A percentile compares a stretch with the other conserved stretches of the same genome.
phyloP scores from a whole-genome alignment of 2,888 invertebrate species.

The Andrena fulva region DNA sequence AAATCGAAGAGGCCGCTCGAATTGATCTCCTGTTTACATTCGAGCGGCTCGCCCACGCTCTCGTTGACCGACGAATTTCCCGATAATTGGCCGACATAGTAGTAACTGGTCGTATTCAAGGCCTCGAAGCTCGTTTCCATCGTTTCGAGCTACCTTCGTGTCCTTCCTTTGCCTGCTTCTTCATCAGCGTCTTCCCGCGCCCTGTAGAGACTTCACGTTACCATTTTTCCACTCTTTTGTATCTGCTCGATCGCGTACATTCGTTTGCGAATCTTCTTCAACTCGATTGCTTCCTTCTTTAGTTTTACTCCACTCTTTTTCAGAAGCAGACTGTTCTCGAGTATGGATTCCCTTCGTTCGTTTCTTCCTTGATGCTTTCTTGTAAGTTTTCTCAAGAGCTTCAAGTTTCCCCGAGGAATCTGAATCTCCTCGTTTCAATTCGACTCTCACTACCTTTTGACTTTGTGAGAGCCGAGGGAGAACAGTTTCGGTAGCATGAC shows the following conservation, averaged over 20 bases:
- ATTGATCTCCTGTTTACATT: conserved; percentile 65
- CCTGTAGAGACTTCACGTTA: conserved; percentile 51
- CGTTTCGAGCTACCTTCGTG: conserved; percentile 48
- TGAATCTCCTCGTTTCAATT: neutral
- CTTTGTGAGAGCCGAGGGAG: conserved; percentile 36
- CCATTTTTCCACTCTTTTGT: conserved; percentile 38
- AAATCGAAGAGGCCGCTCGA: conserved; percentile 89
- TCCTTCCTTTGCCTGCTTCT: conserved; percentile 22
- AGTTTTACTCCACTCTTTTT: too few species aligned
- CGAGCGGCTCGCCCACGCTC: conserved; percentile 48
- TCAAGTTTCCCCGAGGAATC: neutral
- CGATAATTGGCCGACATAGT: conserved; percentile 51
- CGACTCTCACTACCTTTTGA: conserved; percentile 50
- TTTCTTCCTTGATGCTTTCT: neutral
- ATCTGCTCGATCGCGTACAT: neutral
- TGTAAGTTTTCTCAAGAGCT: neutral
- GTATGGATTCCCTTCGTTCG: neutral
- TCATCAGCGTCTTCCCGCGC: conserved; percentile 37
- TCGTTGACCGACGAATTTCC: conserved; percentile 44
- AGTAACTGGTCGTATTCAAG: conserved; percentile 54
- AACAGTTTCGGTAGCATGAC: conserved; percentile 43
- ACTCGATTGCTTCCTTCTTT: neutral
- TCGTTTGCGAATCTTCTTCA: neutral
- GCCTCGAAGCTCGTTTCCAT: conserved; percentile 68
- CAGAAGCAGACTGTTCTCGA: neutral